Percentiles rank a stretch among this genome's conserved stretches.
These are phyloP conservation scores for Micoletzkya japonica DNA, from an alignment of 2,888 invertebrate species.

Conservation along the genomic window DNA sequence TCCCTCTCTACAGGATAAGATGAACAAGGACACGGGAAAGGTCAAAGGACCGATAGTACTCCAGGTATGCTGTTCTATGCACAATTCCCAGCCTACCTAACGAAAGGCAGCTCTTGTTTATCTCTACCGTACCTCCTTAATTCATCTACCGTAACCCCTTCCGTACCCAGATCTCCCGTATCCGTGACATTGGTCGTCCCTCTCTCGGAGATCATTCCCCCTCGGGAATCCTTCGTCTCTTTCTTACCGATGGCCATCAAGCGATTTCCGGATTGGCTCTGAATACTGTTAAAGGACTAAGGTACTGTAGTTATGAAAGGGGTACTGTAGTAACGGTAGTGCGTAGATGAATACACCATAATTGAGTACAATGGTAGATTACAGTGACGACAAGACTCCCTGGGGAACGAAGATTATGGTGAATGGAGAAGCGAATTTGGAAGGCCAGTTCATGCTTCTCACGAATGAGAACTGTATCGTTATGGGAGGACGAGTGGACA, in stretches of 20 bases:
- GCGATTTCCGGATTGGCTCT: not conserved
- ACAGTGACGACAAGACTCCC: slow-evolving; percentile 26
- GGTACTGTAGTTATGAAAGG: not conserved
- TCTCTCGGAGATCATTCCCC: slow-evolving; percentile 17
- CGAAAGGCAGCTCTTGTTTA: too few species aligned
- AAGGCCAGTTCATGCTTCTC: slow-evolving; percentile 44
- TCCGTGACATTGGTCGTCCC: slow-evolving; percentile 23
- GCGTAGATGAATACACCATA: not conserved
- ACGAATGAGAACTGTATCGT: slow-evolving; percentile 37
- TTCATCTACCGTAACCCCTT: too few species aligned
- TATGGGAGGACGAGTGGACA: slow-evolving; percentile 51
- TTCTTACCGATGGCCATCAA: slow-evolving; percentile 41
- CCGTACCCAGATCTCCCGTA: slow-evolving; percentile 15
- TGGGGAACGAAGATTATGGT: slow-evolving; percentile 27
- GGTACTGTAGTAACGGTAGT: not conserved
- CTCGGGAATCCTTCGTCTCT: slow-evolving; percentile 32
- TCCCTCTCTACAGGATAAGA: slow-evolving; percentile 15
- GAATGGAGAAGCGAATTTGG: slow-evolving; percentile 39
- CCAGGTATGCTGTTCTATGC: too few species aligned
- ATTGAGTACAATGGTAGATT: not conserved
- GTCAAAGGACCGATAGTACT: slow-evolving; percentile 22
- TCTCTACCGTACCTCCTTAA: too few species aligned
- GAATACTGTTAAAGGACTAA: slow-evolving; percentile 12
- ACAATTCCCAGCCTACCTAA: too few species aligned
- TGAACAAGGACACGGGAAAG: slow-evolving; percentile 18